Evolutionary conservation across 1,140 invertebrate genomes (phyloP), one percentile per base, ranked within the genome.

Genomic region (Zophobas morio): DNA sequence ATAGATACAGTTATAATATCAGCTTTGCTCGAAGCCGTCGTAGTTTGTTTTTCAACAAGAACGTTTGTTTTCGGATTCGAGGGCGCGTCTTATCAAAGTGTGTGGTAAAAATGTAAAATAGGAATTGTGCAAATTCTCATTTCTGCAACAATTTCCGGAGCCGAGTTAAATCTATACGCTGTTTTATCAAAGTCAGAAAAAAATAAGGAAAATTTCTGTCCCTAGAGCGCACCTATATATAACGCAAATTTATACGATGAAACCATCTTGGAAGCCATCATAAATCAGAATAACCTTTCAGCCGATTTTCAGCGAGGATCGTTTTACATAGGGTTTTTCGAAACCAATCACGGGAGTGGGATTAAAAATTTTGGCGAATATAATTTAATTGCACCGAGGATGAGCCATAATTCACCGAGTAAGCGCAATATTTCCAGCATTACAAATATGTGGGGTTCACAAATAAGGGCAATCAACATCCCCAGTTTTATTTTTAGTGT

Each of bases 391-490:
- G 60, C 39, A 40, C 34, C 60, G 60, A 32, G 60, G 6, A 66
- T 66, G 37, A 39, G 57, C 57, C 60, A 39, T 66, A 66, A 42
- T 66, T 66, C 39, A 42, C 40, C 47, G 51, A 72, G 46, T 51
- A 72, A 72, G 70, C 70, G 70, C 6, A 72, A 72, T 72, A 72
- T 72, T 72, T 51, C 36, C 70, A 51, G 20, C 36, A 49, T 72
- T 37, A 72, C 57, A 53, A 76, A 60, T 66, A 66, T 76, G 74
- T 70, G 60, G 74, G 54, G 63, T 53, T 76, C 57, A 70, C 74
- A 76, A 76, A 76, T 76, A 76, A 76, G 60, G 74, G 74, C 74
- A 76, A 70, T 76, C 60, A 76, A 49, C 42, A 66, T 51, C 32
- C 46, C 49, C 37, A 8, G 57, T 74, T 74, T 74, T 74, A 56